Percentiles rank a stretch among this genome's conserved stretches.
phyloP scores from a whole-genome alignment of 2,797 vertebrate genomes.

The Clamator glandarius region DNA sequence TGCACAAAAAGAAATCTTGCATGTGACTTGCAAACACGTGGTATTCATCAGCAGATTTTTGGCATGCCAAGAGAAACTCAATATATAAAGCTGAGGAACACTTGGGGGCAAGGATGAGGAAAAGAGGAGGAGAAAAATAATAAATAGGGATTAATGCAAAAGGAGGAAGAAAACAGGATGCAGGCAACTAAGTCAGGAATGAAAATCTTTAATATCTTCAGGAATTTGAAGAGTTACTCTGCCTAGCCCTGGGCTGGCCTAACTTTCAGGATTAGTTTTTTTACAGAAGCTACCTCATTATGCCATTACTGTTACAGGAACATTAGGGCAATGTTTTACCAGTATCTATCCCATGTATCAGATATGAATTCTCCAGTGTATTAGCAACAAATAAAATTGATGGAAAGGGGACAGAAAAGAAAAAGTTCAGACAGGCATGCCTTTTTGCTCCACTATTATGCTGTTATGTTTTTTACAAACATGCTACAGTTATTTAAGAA shows the following conservation, averaged over 20 bases:
- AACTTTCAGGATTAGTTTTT: not conserved
- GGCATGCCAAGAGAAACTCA: slow-evolving; percentile 27
- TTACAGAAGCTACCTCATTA: not conserved
- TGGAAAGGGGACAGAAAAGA: not conserved
- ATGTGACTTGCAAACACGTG: slow-evolving; percentile 45
- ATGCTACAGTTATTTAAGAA: slow-evolving; percentile 13
- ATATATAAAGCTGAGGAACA: slow-evolving; percentile 22
- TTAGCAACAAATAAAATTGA: not conserved
- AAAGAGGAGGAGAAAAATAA: slow-evolving; percentile 9
- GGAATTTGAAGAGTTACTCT: not conserved
- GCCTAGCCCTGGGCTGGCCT: not conserved
- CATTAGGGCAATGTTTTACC: not conserved
- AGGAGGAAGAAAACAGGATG: slow-evolving; percentile 6
- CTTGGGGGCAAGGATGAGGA: not conserved
- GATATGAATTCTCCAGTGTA: not conserved
- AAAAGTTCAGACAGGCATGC: not conserved
- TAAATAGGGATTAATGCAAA: slow-evolving; percentile 2
- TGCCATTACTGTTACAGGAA: not conserved
- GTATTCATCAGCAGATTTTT: slow-evolving; percentile 44
- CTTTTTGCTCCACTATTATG: slow-evolving; percentile 2
- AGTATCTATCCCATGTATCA: not conserved
- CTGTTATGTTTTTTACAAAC: no score
- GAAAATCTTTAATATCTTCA: not conserved
- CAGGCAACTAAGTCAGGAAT: not conserved
- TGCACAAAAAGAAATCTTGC: not conserved